Percentiles rank a stretch among this genome's conserved stretches.
phyloP scores from a whole-genome alignment of 2,888 invertebrate genomes.

The Andrena hattorfiana region DNA sequence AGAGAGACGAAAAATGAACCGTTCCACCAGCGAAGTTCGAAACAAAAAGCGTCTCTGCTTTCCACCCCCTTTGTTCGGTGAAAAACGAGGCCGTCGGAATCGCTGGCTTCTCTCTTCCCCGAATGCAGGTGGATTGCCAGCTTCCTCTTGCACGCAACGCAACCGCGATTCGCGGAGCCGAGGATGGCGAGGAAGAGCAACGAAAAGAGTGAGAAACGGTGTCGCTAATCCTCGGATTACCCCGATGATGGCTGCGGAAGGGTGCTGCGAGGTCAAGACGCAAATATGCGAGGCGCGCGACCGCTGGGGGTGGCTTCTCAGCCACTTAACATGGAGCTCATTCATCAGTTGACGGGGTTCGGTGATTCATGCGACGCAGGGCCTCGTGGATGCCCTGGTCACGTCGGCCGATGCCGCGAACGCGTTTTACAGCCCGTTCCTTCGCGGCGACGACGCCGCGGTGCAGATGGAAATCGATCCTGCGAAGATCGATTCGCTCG shows the following conservation, averaged over 20 bases:
- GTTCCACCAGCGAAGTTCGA: neutral
- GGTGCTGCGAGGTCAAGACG: slow-evolving; percentile 53
- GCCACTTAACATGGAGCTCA: slow-evolving; percentile 50
- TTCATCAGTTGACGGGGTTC: slow-evolving; percentile 57
- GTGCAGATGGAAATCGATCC: slow-evolving; percentile 12
- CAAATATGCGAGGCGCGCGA: slow-evolving; percentile 32
- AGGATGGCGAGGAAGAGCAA: neutral
- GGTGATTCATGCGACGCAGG: slow-evolving; percentile 57
- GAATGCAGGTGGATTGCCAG: neutral
- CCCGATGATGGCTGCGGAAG: neutral
- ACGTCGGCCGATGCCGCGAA: slow-evolving; percentile 32
- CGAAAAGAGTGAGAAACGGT: neutral
- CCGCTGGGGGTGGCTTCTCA: slow-evolving; percentile 11
- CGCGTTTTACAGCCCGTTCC: slow-evolving; percentile 31
- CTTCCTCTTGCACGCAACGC: neutral
- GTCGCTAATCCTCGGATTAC: slow-evolving; percentile 37
- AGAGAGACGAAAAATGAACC: neutral
- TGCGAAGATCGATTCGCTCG: neutral
- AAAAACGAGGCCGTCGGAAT: slow-evolving; percentile 9
- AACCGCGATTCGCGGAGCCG: neutral
- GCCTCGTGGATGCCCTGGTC: neutral
- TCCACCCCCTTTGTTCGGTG: slow-evolving; percentile 7
- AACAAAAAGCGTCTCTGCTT: slow-evolving; percentile 18
- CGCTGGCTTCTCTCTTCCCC: neutral
- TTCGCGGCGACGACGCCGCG: slow-evolving; percentile 11